phyloP scores from a whole-genome alignment of 2,888 invertebrate species.

The Oligia fasciuncula region DNA sequence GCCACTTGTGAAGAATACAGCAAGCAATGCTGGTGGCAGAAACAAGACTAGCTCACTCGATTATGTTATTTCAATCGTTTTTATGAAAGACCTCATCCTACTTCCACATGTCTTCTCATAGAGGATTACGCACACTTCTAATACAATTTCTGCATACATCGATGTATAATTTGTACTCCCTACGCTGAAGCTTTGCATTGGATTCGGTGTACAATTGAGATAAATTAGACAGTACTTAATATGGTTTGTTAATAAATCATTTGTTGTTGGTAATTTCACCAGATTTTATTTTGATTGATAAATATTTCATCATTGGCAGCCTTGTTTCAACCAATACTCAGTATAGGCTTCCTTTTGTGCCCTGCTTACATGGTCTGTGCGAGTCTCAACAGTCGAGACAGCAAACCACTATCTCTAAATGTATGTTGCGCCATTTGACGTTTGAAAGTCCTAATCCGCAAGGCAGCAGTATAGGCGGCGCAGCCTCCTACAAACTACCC shows the following conservation, averaged over 20 bases:
- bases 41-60: not conserved
- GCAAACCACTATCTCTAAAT: not conserved
- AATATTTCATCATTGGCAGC: not conserved
- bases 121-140: not conserved
- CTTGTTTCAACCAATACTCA: not conserved
- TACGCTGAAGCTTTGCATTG: not conserved
- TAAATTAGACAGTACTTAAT: not conserved
- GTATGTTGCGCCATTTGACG: not conserved
- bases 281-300: not conserved
- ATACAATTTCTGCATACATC: not conserved
- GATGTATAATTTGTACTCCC: too few species aligned
- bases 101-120: not conserved
- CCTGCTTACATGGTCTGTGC: too few species aligned
- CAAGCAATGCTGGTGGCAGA: not conserved
- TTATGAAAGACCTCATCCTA: not conserved
- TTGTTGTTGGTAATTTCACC: not conserved
- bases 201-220: not conserved
- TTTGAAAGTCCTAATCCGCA: not conserved
- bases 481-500: too few species aligned
- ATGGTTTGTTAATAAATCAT: not conserved
- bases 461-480: not conserved
- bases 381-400: not conserved
- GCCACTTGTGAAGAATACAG: not conserved
- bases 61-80: not conserved
- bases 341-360: not conserved